These are phyloP conservation scores for Pseudopleuronectes americanus DNA, from an alignment of 2,797 vertebrate genomes.

Conservation along the genomic window DNA sequence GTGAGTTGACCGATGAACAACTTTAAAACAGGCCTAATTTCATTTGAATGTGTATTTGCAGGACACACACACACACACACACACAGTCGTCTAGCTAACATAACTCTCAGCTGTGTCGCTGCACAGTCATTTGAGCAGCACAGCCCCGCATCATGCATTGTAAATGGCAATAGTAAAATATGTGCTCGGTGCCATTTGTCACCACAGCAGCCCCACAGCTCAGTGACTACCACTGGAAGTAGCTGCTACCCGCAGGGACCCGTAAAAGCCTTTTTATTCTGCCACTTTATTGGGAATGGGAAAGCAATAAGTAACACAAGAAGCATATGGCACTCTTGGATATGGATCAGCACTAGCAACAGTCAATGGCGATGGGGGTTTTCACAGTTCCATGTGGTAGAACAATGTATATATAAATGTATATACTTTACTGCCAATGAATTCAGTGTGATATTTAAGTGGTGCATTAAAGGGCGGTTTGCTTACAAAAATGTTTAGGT, in stretches of 20 bases:
- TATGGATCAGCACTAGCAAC: slow-evolving; percentile 74
- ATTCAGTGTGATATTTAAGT: slow-evolving; percentile 16
- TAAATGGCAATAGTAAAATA: slow-evolving; percentile 81
- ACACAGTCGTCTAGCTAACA: slow-evolving; percentile 27
- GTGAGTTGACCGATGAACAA: background rate
- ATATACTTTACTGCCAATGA: slow-evolving; percentile 7
- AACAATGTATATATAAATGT: slow-evolving; percentile 16
- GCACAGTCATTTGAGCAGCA: slow-evolving; percentile 73
- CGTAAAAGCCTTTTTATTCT: slow-evolving; percentile 83
- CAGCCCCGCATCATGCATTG: slow-evolving; percentile 76
- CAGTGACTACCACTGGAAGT: slow-evolving; percentile 73
- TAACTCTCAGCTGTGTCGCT: slow-evolving; percentile 66
- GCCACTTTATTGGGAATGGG: slow-evolving; percentile 82
- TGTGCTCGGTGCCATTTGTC: slow-evolving; percentile 76
- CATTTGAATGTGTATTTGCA: slow-evolving; percentile 18
- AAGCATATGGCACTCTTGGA: slow-evolving; percentile 75
- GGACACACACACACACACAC: slow-evolving; percentile 8
- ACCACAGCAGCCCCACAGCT: slow-evolving; percentile 74
- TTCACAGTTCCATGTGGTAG: slow-evolving; percentile 38
- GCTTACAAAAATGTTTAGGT: background rate
- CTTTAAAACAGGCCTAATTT: slow-evolving; percentile 12
- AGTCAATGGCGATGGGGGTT: slow-evolving; percentile 51
- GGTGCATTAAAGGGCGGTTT: background rate
- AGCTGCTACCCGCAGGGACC: slow-evolving; percentile 77
- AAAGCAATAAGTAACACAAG: slow-evolving; percentile 80